Evolutionary conservation across 2,113 vertebrate genomes (phyloP), one percentile per base, ranked within the genome.

Genomic region (Ictalurus punctatus): DNA sequence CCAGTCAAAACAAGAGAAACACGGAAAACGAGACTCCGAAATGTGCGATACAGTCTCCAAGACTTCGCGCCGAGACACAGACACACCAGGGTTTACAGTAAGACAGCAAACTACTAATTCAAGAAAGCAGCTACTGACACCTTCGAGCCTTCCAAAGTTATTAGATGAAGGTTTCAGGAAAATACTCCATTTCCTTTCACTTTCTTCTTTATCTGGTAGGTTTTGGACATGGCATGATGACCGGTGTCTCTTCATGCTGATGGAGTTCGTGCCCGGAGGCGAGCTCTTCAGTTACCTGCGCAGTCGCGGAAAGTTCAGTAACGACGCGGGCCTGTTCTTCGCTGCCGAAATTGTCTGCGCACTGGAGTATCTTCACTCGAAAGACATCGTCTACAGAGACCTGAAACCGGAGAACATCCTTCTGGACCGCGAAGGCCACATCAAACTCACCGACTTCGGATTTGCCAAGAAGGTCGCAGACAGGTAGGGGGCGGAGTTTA

Each of bases 401-500:
- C 94, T 96, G 89, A 97, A 97, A 92, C 96, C 96, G 14, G 96
- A 97, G 94, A 97, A 97, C 91, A 95, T 97, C 86, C 93, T 96
- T 78, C 92, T 97, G 90, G 96, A 97, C 81, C 94, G 94, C 81
- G 95, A 96, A 84, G 96, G 96, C 5, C 96, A 97, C 92, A 94
- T 97, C 93, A 97, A 96, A 90, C 95, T 97, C 86, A 96, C 96
- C 1, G 96, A 97, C 91, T 97, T 96, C 59, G 96, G 96, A 93
- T 97, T 97, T 4, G 86, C 89, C 30, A 90, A 90, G 87, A 90
- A 90, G 69, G 73, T 90, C 6, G 61, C 30, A 12, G 89, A 90
- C 89, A 90, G 89, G 89, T 90, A 74, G 71, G 27, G 37, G 71
- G 34, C 17, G n/a, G 61, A 67, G 56, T 19, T 27, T 63, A 23